Conservation (phyloP, 2,797 vertebrate species). For the Tapirus indicus region DNA sequence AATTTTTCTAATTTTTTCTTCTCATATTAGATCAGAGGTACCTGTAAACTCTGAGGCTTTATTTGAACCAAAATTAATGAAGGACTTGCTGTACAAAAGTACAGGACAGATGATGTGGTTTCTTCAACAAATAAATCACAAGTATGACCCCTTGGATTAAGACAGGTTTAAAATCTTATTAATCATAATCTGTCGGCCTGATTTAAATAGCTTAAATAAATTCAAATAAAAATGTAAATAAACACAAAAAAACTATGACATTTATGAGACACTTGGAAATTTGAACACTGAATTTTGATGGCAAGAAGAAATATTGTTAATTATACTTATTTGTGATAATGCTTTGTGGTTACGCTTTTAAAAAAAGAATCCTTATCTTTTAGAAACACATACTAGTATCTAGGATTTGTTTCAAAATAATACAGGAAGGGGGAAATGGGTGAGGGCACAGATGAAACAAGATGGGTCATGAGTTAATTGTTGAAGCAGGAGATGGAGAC, state of each 20-base stretch:
- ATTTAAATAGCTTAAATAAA: conserved; percentile 19
- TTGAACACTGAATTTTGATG: neutral
- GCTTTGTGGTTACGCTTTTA: neutral
- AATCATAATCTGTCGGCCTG: neutral
- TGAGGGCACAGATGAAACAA: neutral
- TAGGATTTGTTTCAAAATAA: conserved; percentile 9
- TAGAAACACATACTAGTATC: neutral
- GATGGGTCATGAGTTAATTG: neutral
- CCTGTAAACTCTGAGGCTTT: neutral
- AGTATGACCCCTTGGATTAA: neutral
- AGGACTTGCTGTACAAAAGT: neutral
- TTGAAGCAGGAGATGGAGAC: neutral
- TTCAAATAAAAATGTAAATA: conserved; percentile 28
- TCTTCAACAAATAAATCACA: conserved; percentile 38
- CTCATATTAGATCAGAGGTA: neutral
- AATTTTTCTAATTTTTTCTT: no score
- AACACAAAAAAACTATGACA: neutral
- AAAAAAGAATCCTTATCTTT: neutral
- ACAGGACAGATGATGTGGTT: neutral
- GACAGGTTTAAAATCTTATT: neutral
- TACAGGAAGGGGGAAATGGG: neutral
- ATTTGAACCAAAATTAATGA: conserved; percentile 50
- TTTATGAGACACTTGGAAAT: neutral
- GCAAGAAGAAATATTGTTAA: neutral
- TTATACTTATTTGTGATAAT: neutral